Percentiles rank a stretch among this genome's conserved stretches.
Conservation (phyloP, 2,797 vertebrate genomes). For the Melanotaenia pygmaea region DNA sequence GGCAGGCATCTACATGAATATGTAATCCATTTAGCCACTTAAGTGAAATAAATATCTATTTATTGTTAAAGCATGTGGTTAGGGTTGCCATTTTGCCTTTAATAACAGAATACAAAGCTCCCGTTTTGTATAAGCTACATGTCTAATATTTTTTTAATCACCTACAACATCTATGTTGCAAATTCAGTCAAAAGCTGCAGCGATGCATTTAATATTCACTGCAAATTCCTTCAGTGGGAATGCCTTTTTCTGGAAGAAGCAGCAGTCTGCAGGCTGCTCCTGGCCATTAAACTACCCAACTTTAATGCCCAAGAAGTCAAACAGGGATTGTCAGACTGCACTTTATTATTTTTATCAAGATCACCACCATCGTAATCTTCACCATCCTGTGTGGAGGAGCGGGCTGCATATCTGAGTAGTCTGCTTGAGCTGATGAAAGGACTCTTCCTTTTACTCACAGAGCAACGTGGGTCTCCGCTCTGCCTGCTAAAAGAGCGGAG, state of each 20-base stretch:
- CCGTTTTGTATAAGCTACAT: no score
- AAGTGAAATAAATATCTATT: background rate
- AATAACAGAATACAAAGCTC: background rate
- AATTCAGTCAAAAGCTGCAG: background rate
- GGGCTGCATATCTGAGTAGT: slow-evolving; percentile 16
- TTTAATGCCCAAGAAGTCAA: slow-evolving; percentile 33
- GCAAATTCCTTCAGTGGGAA: slow-evolving; percentile 24
- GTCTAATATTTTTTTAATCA: background rate
- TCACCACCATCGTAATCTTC: slow-evolving; percentile 17
- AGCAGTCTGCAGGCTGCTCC: slow-evolving; percentile 3
- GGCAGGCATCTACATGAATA: slow-evolving; percentile 11
- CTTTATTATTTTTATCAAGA: slow-evolving; percentile 44
- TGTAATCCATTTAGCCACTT: background rate
- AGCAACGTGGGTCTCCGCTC: slow-evolving; percentile 17
- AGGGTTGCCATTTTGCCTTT: background rate
- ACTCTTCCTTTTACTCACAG: slow-evolving; percentile 25
- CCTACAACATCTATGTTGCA: background rate
- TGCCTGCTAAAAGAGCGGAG: slow-evolving; percentile 19
- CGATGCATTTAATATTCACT: slow-evolving; percentile 19
- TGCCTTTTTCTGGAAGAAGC: background rate
- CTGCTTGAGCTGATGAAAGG: slow-evolving; percentile 39
- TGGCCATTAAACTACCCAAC: background rate
- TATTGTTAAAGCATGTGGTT: background rate
- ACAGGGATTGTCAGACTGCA: slow-evolving; percentile 8
- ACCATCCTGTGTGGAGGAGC: slow-evolving; percentile 53